Evolutionary conservation across 2,113 vertebrate species (phyloP), one percentile per base, ranked within the genome.

Genomic region (Capreolus pygargus): DNA sequence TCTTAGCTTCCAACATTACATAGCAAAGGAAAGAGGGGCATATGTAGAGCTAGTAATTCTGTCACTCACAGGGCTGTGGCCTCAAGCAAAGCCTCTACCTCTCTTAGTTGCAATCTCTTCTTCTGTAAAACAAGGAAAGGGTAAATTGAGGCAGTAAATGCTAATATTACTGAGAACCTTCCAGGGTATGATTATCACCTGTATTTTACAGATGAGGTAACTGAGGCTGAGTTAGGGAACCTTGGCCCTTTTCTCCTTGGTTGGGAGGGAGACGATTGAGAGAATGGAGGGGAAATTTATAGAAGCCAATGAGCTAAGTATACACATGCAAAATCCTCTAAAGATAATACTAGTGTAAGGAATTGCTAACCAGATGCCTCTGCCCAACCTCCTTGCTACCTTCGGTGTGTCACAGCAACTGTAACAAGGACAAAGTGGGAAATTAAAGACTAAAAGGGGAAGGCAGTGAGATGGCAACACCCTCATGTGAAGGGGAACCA

Each of bases 391-490:
- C 7, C 57, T 43, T 89, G 52, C 74, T 92, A 94, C 45, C 11
- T 55, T 92, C 94, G 47, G 47, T 55, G 76, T 45, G 30, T 21
- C 60, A 89, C 14, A 96, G 15, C 28, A 92, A 54, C 39, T 47
- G 1, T 36, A 82, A 13, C 64, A 94, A 95, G 17, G 28, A 96
- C 33, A 55, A 28, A 64, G 39, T 50, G 12, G 89, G 78, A 97
- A 96, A 86, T 86, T 67, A 88, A 96, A 60, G 84, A 95, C 39
- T 57, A 55, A 95, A 93, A 58, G 16, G 25, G 30, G 86, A 90
- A 91, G n/a, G 3, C n/a, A 60, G 76, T 54, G 67, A 94, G 25
- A 96, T 91, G 5, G 52, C 96, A 96, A 97, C 60, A 97, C 43
- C 13, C 6, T 39, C 87, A 9, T 57, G 15, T 85, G 16, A 79